Evolutionary conservation across 2,888 invertebrate genomes (phyloP).

Genomic region (Adineta ricciae): DNA sequence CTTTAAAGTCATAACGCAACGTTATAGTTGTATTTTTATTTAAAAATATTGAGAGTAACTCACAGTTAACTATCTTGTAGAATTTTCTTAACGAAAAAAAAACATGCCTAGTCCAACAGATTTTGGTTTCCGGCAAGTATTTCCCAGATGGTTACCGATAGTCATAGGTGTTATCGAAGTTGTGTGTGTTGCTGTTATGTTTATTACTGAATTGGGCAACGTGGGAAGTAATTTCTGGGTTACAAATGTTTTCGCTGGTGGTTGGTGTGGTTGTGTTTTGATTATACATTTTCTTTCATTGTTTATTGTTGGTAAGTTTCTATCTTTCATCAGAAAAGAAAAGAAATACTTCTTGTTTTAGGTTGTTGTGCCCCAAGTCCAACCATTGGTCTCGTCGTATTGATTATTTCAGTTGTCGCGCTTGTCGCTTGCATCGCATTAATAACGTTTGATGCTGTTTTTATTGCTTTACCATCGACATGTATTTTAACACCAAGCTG

Average conservation of each 20-base stretch:
- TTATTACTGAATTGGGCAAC: background rate
- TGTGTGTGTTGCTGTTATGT: background rate
- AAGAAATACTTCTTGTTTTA: background rate
- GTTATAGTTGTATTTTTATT: background rate
- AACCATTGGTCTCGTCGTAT: background rate
- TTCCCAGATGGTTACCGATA: background rate
- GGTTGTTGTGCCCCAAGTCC: background rate
- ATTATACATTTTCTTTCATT: background rate
- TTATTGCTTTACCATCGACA: background rate
- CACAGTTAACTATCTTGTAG: too few species aligned
- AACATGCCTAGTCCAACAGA: background rate
- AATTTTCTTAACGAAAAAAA: background rate
- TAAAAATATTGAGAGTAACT: background rate
- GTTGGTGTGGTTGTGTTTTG: background rate
- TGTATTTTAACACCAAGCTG: background rate
- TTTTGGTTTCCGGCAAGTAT: background rate
- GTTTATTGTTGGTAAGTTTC: background rate
- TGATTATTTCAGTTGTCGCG: background rate
- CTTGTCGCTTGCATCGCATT: background rate
- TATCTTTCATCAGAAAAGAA: background rate
- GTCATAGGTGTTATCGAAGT: background rate
- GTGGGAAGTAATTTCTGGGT: background rate
- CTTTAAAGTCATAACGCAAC: background rate
- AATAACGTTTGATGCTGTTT: background rate
- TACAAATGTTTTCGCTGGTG: slow-evolving; percentile 6